Percentiles rank a stretch among this genome's conserved stretches.
phyloP scores from a whole-genome alignment of 2,113 vertebrate species.

The Silurus asotus region DNA sequence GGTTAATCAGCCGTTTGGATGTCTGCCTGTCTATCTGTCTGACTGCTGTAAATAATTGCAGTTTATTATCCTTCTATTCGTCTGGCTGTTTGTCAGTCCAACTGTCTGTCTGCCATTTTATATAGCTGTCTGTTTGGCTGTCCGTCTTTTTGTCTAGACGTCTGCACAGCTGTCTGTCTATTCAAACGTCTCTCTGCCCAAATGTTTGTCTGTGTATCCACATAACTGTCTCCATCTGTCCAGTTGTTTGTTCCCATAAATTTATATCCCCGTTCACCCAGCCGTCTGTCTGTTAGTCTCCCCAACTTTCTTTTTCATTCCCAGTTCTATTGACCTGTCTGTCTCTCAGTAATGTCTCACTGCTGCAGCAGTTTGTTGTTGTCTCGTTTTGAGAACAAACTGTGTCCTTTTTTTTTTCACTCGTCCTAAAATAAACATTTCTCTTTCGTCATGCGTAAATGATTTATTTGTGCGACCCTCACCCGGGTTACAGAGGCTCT shows the following conservation, averaged over 20 bases:
- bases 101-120: background rate
- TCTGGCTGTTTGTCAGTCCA: background rate
- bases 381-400: background rate
- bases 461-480: conserved; percentile 20
- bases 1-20: background rate
- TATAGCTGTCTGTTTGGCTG: background rate
- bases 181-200: background rate
- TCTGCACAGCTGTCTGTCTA: background rate
- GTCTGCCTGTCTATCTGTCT: background rate
- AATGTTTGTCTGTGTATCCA: too few species aligned
- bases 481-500: conserved; percentile 11
- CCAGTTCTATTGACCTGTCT: background rate
- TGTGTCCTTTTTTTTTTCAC: background rate
- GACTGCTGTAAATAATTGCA: background rate
- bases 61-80: background rate
- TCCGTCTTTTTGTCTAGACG: background rate
- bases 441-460: conserved; percentile 15
- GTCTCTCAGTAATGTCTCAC: background rate
- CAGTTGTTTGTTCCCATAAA: background rate
- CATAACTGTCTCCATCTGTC: background rate
- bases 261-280: background rate
- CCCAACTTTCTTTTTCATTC: background rate
- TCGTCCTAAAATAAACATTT: conserved; percentile 16
- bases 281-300: too few species aligned
- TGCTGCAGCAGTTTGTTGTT: background rate